A percentile compares a stretch with the other conserved stretches of the same genome.
phyloP scores from a whole-genome alignment of 2,888 invertebrate genomes.

The Dione juno region DNA sequence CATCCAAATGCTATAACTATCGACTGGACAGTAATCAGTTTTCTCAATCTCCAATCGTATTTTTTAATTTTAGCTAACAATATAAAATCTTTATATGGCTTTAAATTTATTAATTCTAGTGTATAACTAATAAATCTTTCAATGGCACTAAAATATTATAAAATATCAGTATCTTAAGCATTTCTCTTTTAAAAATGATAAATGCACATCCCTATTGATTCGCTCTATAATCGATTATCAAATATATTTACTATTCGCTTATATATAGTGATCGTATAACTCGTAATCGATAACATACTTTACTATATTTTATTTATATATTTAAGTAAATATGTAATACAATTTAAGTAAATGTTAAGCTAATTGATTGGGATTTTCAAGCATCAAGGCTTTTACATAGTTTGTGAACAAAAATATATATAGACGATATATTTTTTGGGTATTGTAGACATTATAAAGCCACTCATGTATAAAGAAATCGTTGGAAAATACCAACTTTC shows the following conservation, averaged over 20 bases:
- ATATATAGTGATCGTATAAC: no score
- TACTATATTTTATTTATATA: constrained; percentile 5
- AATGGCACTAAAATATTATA: constrained; percentile 8
- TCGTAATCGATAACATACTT: neutral
- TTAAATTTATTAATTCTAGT: neutral
- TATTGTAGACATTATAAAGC: neutral
- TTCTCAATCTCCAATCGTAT: no score
- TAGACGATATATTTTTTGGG: neutral
- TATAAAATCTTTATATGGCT: neutral
- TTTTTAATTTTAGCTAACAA: no score
- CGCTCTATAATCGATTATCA: neutral
- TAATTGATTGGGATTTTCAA: constrained; percentile 12
- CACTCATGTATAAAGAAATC: neutral
- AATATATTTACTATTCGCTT: neutral
- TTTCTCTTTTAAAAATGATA: neutral
- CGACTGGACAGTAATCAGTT: no score
- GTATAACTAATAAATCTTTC: neutral
- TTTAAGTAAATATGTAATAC: constrained; percentile 5
- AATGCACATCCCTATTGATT: constrained; percentile 13
- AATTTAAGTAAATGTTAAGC: constrained; percentile 7
- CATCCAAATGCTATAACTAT: no score
- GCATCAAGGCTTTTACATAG: constrained; percentile 12
- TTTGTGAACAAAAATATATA: constrained; percentile 9
- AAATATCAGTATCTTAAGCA: constrained; percentile 4
- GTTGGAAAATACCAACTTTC: constrained; percentile 1